Conservation (phyloP, 2,113 vertebrate species). For the Cairina moschata region DNA sequence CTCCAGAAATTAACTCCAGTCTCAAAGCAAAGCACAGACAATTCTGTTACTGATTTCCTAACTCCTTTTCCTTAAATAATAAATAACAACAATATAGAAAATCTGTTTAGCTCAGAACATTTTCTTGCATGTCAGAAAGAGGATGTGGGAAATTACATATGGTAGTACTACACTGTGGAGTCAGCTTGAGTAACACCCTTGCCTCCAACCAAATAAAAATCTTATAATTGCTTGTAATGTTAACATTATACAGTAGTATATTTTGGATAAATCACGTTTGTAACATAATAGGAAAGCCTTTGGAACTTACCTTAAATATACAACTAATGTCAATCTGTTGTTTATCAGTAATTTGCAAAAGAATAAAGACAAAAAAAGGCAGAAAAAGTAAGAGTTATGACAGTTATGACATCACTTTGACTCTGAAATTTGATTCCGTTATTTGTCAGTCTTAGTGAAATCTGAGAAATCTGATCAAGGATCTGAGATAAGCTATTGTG, state of each 20-base stretch:
- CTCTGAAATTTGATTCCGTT: neutral
- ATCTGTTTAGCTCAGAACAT: neutral
- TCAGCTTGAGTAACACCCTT: neutral
- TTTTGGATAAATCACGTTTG: conserved; percentile 6
- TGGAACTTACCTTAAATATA: neutral
- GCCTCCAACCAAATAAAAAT: conserved; percentile 26
- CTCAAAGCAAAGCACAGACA: neutral
- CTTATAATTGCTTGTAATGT: conserved; percentile 14
- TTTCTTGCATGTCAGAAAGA: neutral
- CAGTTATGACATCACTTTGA: neutral
- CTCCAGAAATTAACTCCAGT: conserved; percentile 26
- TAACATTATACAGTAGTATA: neutral
- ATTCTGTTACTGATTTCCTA: neutral
- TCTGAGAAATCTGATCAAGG: neutral
- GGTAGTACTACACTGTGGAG: neutral
- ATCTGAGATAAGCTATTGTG: neutral
- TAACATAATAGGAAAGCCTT: neutral
- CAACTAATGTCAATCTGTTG: neutral
- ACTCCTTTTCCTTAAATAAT: conserved; percentile 5
- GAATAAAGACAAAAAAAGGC: neutral
- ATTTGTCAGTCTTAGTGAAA: neutral
- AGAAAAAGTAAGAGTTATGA: conserved; percentile 2
- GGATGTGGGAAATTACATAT: neutral
- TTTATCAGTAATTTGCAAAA: neutral
- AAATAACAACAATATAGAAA: neutral